These are phyloP conservation scores for Leptodactylus fallax DNA, from an alignment of 2,797 vertebrate species.

Conservation along the genomic window DNA sequence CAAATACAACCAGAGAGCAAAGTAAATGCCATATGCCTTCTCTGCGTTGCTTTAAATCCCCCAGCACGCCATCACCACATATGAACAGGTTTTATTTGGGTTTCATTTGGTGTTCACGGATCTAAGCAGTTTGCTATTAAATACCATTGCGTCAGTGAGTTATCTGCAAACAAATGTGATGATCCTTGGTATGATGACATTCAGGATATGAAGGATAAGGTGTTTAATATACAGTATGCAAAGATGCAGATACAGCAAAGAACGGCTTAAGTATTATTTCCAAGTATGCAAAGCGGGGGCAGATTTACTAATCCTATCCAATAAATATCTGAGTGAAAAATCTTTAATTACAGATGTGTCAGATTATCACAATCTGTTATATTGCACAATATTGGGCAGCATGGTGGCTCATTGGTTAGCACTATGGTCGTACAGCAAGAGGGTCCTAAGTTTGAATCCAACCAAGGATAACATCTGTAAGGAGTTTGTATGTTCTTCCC, in stretches of 20 bases:
- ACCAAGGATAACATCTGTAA: too few species aligned
- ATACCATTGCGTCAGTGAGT: slow-evolving; percentile 20
- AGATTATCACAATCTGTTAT: too few species aligned
- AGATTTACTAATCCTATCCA: too few species aligned
- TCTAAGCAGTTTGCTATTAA: background rate
- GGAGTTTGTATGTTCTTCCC: too few species aligned
- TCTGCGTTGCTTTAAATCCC: background rate
- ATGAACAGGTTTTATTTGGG: background rate
- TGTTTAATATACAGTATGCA: background rate
- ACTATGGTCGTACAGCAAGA: too few species aligned
- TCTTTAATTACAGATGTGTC: too few species aligned
- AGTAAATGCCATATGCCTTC: background rate
- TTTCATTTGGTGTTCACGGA: background rate
- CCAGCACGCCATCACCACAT: background rate
- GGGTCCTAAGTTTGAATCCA: too few species aligned
- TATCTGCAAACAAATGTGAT: slow-evolving; percentile 13
- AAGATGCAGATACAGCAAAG: background rate
- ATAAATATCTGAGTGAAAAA: too few species aligned
- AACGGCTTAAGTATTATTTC: background rate
- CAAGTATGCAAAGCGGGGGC: background rate
- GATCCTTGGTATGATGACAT: background rate
- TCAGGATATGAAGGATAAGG: background rate
- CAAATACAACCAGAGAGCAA: background rate
- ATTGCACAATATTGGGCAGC: too few species aligned
- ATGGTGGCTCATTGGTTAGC: too few species aligned